Conservation (phyloP, 2,888 invertebrate genomes). For the Allacma fusca region DNA sequence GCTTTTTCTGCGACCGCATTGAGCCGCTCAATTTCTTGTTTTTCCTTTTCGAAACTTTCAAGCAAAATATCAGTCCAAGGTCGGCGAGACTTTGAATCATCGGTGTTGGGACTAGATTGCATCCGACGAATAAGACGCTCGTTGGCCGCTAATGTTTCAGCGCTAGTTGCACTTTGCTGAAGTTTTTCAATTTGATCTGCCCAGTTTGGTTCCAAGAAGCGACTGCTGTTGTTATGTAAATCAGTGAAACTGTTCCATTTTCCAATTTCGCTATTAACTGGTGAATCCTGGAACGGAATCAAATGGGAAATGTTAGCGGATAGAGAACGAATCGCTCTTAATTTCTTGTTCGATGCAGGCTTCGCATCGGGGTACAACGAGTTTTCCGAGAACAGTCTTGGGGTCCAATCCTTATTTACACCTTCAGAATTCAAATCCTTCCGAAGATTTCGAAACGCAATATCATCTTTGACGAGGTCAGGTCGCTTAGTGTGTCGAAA, state of each 20-base stretch:
- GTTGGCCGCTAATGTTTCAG: constrained; percentile 52
- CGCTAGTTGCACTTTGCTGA: constrained; percentile 50
- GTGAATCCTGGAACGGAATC: constrained; percentile 65
- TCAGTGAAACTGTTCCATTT: constrained; percentile 60
- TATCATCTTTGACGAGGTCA: constrained; percentile 84
- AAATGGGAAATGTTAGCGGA: constrained; percentile 85
- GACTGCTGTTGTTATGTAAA: constrained; percentile 46
- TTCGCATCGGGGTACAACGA: neutral
- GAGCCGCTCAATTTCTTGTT: constrained; percentile 48
- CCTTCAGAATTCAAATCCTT: constrained; percentile 73
- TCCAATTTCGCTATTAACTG: constrained; percentile 49
- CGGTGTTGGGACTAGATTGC: neutral
- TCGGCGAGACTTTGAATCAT: constrained; percentile 43
- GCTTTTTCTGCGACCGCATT: constrained; percentile 37
- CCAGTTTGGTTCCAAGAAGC: constrained; percentile 59
- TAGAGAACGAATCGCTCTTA: constrained; percentile 78
- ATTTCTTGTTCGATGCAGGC: constrained; percentile 68
- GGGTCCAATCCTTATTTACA: constrained; percentile 59
- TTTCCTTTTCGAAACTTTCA: constrained; percentile 60
- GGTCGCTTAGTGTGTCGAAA: constrained; percentile 77
- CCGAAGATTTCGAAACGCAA: constrained; percentile 83
- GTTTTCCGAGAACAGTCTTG: constrained; percentile 49
- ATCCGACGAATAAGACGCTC: neutral
- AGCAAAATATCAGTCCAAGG: constrained; percentile 61
- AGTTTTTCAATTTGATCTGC: constrained; percentile 60